Percentiles rank a stretch among this genome's conserved stretches.
Evolutionary conservation across 2,888 invertebrate species (phyloP).

Genomic region (Icerya purchasi): DNA sequence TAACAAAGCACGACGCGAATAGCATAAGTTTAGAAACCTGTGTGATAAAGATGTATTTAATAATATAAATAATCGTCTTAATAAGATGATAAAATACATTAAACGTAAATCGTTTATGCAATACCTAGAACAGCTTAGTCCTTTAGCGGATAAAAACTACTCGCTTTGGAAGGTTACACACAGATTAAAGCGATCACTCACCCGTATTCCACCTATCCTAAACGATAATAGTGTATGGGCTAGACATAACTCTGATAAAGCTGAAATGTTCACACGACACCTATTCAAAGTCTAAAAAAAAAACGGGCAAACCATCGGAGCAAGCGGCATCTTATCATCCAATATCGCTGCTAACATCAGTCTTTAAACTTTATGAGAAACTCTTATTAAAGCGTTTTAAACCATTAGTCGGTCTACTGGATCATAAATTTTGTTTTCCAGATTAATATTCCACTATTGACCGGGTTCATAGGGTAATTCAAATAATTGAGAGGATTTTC

Average conservation of each 20-base stretch:
- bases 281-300: background rate
- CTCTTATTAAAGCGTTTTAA: background rate
- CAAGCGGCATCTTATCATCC: background rate
- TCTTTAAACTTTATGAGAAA: background rate
- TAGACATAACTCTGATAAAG: background rate
- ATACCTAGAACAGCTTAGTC: background rate
- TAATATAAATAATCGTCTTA: background rate
- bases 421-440: background rate
- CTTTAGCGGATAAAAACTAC: background rate
- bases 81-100: background rate
- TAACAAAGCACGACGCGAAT: background rate
- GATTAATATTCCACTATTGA: background rate
- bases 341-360: background rate
- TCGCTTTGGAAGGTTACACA: background rate
- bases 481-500: background rate
- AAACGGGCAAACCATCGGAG: background rate
- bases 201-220: background rate
- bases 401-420: background rate
- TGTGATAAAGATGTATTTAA: background rate
- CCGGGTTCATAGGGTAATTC: background rate
- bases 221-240: background rate
- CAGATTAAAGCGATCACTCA: background rate
- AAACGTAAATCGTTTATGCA: background rate
- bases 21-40: background rate
- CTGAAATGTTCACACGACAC: background rate